Percentiles rank a stretch among this genome's conserved stretches.
Conservation (phyloP, 2,113 vertebrate species). For the Pan paniscus region DNA sequence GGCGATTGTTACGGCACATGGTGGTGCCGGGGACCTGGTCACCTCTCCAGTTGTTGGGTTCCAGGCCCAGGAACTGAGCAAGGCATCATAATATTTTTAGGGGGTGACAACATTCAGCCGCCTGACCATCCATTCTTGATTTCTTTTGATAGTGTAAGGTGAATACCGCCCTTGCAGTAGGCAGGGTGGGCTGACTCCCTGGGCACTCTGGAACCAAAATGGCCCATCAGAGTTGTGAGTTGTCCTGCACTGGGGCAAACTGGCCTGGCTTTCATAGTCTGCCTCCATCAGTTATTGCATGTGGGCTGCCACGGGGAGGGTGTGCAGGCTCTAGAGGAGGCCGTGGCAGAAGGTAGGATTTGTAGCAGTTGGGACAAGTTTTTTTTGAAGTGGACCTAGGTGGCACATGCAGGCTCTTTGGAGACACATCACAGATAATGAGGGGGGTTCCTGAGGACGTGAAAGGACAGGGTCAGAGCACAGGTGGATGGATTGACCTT, state of each 20-base stretch:
- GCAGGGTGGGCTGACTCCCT: background rate
- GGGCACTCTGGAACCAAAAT: background rate
- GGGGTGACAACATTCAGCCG: background rate
- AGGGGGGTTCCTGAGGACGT: background rate
- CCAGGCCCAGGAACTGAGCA: background rate
- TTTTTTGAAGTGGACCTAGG: background rate
- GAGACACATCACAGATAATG: background rate
- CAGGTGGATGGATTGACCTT: no score
- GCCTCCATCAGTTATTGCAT: background rate
- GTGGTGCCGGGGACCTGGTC: background rate
- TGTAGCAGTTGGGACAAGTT: background rate
- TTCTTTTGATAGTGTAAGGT: background rate
- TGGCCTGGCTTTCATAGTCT: background rate
- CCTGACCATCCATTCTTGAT: background rate
- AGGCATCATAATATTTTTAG: background rate
- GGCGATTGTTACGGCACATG: background rate
- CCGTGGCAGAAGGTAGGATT: background rate
- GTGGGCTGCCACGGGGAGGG: background rate
- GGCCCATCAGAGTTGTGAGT: background rate
- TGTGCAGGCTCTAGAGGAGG: background rate
- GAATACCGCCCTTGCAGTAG: background rate
- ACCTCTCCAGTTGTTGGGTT: background rate
- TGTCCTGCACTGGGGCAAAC: background rate
- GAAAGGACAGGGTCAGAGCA: background rate
- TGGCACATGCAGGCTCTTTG: background rate